phyloP scores from a whole-genome alignment of 2,797 vertebrate species.

The Sebastes diaconus region DNA sequence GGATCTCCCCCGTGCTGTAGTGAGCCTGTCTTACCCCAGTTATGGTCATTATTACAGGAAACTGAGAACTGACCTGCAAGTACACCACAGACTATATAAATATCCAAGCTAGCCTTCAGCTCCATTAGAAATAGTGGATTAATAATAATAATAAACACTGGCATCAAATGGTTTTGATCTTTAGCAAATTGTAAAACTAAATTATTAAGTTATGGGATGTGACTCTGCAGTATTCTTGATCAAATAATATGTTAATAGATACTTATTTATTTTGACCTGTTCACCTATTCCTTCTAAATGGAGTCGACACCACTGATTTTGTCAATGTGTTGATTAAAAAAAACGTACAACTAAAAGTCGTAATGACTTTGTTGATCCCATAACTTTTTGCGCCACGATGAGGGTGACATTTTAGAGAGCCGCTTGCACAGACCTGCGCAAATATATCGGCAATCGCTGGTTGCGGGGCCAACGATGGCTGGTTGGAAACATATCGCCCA shows the following conservation, averaged over 20 bases:
- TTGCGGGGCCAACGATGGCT: no score
- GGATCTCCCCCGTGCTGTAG: neutral
- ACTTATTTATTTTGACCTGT: neutral
- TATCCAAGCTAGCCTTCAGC: neutral
- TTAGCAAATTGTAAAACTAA: neutral
- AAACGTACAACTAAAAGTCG: neutral
- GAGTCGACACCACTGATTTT: neutral
- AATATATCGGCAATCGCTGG: no score
- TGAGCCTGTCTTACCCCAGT: neutral
- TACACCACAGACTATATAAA: neutral
- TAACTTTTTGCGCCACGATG: neutral
- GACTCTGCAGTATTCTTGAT: neutral
- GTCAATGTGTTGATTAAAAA: neutral
- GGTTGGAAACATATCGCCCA: no score
- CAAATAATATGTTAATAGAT: neutral
- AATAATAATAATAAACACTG: neutral
- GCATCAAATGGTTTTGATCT: neutral
- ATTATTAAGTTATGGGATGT: neutral
- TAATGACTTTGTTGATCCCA: neutral
- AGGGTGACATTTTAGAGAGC: neutral
- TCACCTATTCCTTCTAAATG: neutral
- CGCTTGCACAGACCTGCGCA: no score
- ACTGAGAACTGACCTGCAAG: neutral
- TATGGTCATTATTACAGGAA: conserved; percentile 25
- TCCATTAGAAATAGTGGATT: neutral